Evolutionary conservation across 2,113 vertebrate genomes (phyloP).

Genomic region (Morone saxatilis): DNA sequence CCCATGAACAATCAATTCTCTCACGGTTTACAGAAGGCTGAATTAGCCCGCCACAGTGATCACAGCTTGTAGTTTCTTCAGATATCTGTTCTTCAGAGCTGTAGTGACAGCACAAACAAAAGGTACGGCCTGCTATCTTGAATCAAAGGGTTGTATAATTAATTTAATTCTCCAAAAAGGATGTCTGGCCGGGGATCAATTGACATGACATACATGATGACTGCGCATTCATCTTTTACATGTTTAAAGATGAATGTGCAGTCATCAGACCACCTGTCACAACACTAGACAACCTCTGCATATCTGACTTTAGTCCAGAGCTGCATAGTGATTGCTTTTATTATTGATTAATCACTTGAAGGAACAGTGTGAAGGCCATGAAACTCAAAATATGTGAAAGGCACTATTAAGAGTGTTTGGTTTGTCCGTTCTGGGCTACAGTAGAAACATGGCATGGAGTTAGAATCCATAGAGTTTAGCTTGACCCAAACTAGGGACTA

Average conservation of each 20-base stretch:
- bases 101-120: not conserved
- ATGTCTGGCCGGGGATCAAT: not conserved
- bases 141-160: not conserved
- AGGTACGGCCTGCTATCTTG: not conserved
- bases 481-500: no score
- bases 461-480: no score
- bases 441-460: no score
- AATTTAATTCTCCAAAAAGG: not conserved
- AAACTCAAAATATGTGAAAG: no score
- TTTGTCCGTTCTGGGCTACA: no score
- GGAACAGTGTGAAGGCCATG: no score
- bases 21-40: not conserved
- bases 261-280: not conserved
- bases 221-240: no score
- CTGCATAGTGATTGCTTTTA: not conserved
- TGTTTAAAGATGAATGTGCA: not conserved
- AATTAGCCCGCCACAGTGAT: conserved; percentile 9
- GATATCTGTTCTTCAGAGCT: not conserved
- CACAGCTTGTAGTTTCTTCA: conserved; percentile 27
- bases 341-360: no score
- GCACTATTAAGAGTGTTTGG: no score
- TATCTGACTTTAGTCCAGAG: not conserved
- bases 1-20: conserved; percentile 38
- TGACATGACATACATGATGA: not conserved
- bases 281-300: not conserved